Percentiles rank a stretch among this genome's conserved stretches.
Evolutionary conservation across 2,113 vertebrate genomes (phyloP).

Genomic region (Microcebus lehilahytsara): DNA sequence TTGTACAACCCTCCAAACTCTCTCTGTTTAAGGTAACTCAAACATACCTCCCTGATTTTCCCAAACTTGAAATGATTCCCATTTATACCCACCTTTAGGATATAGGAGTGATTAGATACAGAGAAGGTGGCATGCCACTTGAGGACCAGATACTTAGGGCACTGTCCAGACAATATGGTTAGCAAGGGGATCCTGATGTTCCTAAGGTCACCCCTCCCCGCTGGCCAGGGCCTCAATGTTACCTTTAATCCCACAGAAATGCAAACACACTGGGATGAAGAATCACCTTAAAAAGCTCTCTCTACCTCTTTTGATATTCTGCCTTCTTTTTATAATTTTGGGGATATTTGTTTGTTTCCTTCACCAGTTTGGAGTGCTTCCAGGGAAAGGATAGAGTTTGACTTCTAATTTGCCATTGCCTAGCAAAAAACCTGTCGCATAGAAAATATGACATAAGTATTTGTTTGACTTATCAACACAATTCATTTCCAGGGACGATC

Average conservation of each 20-base stretch:
- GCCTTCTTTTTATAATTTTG: neutral
- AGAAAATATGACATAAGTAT: neutral
- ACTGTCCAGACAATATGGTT: too few species aligned
- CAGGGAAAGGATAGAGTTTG: neutral
- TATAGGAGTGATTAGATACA: neutral
- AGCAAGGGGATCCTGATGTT: too few species aligned
- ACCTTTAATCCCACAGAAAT: neutral
- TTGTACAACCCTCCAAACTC: neutral
- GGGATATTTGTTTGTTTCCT: neutral
- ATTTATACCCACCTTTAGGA: neutral
- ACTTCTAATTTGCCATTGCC: neutral
- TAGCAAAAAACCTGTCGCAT: neutral
- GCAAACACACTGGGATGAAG: neutral
- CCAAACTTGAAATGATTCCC: neutral
- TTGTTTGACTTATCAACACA: neutral
- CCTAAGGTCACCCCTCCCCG: rapidly evolving
- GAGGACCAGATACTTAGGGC: neutral
- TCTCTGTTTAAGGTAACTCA: neutral
- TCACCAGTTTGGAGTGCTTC: neutral
- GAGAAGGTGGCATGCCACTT: neutral
- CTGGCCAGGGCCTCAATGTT: neutral
- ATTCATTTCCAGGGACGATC: neutral
- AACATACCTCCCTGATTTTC: neutral
- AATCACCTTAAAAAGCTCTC: neutral
- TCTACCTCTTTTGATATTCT: neutral